These are phyloP conservation scores for Ataeniobius toweri DNA, from an alignment of 2,797 vertebrate species.

Conservation along the genomic window DNA sequence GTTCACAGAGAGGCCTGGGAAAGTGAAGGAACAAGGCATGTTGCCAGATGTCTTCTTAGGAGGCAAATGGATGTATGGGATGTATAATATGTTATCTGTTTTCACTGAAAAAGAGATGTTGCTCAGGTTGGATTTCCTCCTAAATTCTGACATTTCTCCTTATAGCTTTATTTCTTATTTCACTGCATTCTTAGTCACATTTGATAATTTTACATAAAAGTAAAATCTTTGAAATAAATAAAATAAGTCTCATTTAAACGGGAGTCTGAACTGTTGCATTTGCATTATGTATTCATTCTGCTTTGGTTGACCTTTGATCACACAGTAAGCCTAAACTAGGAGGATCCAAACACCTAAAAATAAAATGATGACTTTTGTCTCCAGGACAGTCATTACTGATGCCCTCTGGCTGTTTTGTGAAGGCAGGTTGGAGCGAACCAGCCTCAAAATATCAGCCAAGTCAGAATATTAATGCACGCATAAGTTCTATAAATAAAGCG, in stretches of 20 bases:
- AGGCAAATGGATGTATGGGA: constrained; percentile 22
- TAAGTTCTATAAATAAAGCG: constrained; percentile 36
- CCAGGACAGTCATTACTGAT: constrained; percentile 31
- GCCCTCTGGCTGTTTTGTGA: constrained; percentile 25
- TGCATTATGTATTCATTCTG: not conserved
- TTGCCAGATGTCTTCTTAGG: constrained; percentile 35
- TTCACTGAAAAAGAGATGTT: constrained; percentile 27
- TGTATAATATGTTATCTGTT: constrained; percentile 28
- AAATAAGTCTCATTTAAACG: constrained; percentile 4
- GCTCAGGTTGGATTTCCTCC: constrained; percentile 3
- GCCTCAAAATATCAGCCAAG: constrained; percentile 20
- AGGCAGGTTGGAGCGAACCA: constrained; percentile 27
- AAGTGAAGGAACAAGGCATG: constrained; percentile 49
- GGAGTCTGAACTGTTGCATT: not conserved
- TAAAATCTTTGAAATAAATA: not conserved
- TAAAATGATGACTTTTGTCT: constrained; percentile 43
- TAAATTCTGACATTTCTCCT: constrained; percentile 4
- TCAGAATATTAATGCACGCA: constrained; percentile 55
- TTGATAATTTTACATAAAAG: not conserved
- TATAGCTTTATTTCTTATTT: constrained; percentile 16
- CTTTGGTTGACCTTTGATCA: constrained; percentile 19
- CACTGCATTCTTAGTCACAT: not conserved
- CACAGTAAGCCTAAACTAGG: constrained; percentile 12
- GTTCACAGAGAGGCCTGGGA: constrained; percentile 68
- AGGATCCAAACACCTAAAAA: constrained; percentile 33